Base-by-base conservation (phyloP, 1,140 invertebrate genomes). In the Ladona fulva region DNA sequence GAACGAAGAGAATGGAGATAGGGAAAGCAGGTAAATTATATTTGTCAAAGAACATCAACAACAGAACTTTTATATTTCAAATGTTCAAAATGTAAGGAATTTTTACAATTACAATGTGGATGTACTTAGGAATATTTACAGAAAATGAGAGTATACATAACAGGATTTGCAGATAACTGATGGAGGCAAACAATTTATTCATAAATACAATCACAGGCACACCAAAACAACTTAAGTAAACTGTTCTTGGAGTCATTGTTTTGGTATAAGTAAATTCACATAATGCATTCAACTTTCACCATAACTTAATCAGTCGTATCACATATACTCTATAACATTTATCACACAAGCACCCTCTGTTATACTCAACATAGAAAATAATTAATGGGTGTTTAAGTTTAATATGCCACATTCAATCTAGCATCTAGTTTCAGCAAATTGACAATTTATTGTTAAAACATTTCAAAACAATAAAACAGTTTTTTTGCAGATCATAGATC, bases 131-230 rank as follows among this genome's bases (percentile, higher is more conserved):
- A 66, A 66, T 66, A 66, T 66, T 66, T 66, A 66, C 52, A 66
- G n/a, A 22, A 19, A 66, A 66, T 66, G 3, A 66, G 14, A 19
- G n/a, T 66, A 66, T 66, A 66, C 52, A 66, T 66, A 19, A 66
- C 52, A 3, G 14, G 52, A 5, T 6, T 66, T 6, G 52, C 52
- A 66, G 14, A 66, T 19, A 66, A 3, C 14, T 66, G 52, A 66
- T 66, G 52, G n/a, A 66, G 52, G 52, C 14, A 66, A 66, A 66
- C 52, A 66, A 66, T 66, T 66, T 6, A 16, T 19, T 66, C 29
- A 66, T 66, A 66, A 66, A 66, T 66, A 66, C n/a, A 66, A 66
- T 66, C 52, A 66, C 52, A 66, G 52, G 52, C 52, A 66, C 52
- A 66, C 52, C 52, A 66, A 66, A 66, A 66, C 52, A 66, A 66